Evolutionary conservation across 2,113 vertebrate genomes (phyloP).

Genomic region (Mohoua ochrocephala): DNA sequence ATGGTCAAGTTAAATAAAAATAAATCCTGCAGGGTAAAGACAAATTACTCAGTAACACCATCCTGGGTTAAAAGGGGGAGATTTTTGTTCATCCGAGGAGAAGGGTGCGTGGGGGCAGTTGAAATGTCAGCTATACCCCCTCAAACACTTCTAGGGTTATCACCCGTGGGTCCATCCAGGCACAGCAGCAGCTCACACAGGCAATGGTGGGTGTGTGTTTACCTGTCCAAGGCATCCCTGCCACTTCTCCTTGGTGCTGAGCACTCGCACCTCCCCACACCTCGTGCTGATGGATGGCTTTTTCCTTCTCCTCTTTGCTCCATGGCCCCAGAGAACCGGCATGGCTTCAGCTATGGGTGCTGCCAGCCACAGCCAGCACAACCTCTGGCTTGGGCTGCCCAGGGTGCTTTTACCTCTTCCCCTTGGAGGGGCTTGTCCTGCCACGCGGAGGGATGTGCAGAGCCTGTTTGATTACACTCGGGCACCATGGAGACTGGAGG

Average conservation of each 20-base stretch:
- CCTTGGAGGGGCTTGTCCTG: neutral
- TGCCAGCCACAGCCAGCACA: neutral
- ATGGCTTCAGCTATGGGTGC: neutral
- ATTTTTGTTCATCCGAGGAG: neutral
- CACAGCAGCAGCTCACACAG: neutral
- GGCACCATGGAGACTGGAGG: neutral
- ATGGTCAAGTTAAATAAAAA: neutral
- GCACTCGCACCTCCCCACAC: neutral
- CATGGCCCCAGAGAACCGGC: neutral
- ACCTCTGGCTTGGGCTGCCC: neutral
- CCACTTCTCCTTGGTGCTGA: neutral
- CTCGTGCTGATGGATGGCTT: neutral
- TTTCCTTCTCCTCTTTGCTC: neutral
- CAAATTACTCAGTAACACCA: neutral
- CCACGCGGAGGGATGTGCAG: accelerated
- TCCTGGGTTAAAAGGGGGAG: neutral
- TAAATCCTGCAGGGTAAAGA: neutral
- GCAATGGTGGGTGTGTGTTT: neutral
- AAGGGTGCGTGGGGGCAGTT: accelerated
- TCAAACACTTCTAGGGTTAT: neutral
- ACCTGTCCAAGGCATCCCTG: neutral
- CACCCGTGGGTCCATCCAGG: neutral
- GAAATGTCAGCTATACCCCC: accelerated
- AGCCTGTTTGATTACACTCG: neutral
- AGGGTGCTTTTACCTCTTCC: neutral